Evolutionary conservation across 2,888 invertebrate species (phyloP).

Genomic region (Dryomyza anilis): DNA sequence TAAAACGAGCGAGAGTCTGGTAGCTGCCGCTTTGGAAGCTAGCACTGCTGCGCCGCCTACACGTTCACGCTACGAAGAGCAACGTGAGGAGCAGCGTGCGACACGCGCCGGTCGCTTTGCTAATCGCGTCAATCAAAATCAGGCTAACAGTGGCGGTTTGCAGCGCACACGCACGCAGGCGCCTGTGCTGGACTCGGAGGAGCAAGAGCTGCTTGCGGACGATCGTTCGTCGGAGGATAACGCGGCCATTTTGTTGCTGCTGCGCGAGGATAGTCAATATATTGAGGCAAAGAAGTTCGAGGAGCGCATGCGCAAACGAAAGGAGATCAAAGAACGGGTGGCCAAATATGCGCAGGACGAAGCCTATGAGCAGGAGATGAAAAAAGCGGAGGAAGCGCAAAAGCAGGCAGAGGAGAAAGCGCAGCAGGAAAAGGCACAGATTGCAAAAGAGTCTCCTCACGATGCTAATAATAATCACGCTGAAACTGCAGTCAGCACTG

Average conservation of each 20-base stretch:
- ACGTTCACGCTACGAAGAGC: slow-evolving; percentile 38
- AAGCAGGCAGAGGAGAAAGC: slow-evolving; percentile 17
- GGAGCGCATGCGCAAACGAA: slow-evolving; percentile 79
- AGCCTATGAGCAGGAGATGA: slow-evolving; percentile 17
- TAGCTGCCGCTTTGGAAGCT: slow-evolving; percentile 33
- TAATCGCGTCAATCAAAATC: slow-evolving; percentile 46
- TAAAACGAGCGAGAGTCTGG: slow-evolving; percentile 42
- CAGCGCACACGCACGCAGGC: slow-evolving; percentile 47
- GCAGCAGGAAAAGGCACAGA: slow-evolving; percentile 25
- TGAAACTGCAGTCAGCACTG: slow-evolving; percentile 8
- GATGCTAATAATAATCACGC: slow-evolving; percentile 26
- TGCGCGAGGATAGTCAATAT: slow-evolving; percentile 60
- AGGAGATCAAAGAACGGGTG: slow-evolving; percentile 82
- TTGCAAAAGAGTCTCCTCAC: too few species aligned
- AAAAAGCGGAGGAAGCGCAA: slow-evolving; percentile 42
- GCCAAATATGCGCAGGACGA: slow-evolving; percentile 82
- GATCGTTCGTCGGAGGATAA: slow-evolving; percentile 64
- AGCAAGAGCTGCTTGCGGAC: slow-evolving; percentile 60
- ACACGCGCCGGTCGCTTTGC: slow-evolving; percentile 51
- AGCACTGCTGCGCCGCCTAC: slow-evolving; percentile 21
- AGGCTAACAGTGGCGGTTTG: slow-evolving; percentile 29
- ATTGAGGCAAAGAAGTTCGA: slow-evolving; percentile 63
- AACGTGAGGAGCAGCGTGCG: slow-evolving; percentile 32
- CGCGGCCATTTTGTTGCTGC: slow-evolving; percentile 62
- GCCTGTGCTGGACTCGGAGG: slow-evolving; percentile 52